A percentile compares a stretch with the other conserved stretches of the same genome.
Conservation (phyloP, 2,113 vertebrate species). For the Pachyramphus minor region DNA sequence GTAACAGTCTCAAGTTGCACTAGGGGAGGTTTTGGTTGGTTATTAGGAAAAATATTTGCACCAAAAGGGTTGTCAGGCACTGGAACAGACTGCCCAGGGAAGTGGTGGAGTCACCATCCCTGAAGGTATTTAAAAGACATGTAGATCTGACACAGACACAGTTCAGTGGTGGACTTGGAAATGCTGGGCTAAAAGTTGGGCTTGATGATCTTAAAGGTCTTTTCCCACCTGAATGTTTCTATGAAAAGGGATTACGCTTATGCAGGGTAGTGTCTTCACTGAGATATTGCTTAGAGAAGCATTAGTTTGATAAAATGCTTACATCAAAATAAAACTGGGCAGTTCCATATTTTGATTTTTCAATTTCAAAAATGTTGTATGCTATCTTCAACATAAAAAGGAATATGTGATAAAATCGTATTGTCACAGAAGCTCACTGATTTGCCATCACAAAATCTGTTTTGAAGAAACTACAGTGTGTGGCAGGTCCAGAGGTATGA, state of each 20-base stretch:
- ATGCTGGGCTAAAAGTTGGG: neutral
- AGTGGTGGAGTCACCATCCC: neutral
- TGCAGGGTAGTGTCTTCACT: neutral
- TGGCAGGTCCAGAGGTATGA: neutral
- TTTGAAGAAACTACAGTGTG: neutral
- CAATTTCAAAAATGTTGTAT: neutral
- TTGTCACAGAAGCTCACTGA: neutral
- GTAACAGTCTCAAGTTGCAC: neutral
- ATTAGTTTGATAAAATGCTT: neutral
- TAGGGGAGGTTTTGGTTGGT: neutral
- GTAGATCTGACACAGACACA: neutral
- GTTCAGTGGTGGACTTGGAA: neutral
- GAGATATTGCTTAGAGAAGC: neutral
- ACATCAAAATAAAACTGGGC: neutral
- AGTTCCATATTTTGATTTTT: neutral
- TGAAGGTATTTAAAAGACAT: neutral
- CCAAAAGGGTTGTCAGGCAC: neutral
- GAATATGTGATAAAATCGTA: neutral
- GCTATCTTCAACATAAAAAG: neutral
- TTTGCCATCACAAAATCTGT: neutral
- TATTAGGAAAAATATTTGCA: neutral
- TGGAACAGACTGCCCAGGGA: neutral
- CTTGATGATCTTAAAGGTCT: rapidly evolving
- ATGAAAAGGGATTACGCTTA: neutral
- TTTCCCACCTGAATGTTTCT: neutral